Percentiles rank a stretch among this genome's conserved stretches.
These are phyloP conservation scores for Lycaena phlaeas DNA, from an alignment of 2,888 invertebrate species.

Conservation along the genomic window DNA sequence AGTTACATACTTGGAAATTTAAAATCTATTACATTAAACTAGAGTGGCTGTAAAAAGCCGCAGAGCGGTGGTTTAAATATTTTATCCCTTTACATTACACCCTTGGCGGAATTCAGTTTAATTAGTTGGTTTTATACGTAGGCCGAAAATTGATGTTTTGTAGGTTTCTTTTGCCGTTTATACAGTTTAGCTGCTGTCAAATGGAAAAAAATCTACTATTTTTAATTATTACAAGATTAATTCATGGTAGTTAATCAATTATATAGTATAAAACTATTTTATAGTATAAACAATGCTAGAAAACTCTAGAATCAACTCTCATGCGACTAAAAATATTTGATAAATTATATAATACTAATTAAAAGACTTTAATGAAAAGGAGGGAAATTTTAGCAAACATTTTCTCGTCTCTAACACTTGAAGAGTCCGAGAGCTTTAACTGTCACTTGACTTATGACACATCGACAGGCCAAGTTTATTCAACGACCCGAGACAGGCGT, in stretches of 20 bases:
- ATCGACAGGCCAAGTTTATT: constrained; percentile 70
- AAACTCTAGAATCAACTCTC: too few species aligned
- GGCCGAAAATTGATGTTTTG: background rate
- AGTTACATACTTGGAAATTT: constrained; percentile 4
- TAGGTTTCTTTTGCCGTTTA: too few species aligned
- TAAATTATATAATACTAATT: too few species aligned
- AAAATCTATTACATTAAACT: constrained; percentile 5
- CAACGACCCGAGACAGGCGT: constrained; percentile 42
- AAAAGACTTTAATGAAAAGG: constrained; percentile 9
- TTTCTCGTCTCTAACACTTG: constrained; percentile 15
- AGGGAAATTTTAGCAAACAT: constrained; percentile 13
- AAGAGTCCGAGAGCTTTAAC: constrained; percentile 31
- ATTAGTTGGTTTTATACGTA: background rate
- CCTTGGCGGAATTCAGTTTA: constrained; percentile 2
- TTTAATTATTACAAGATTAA: too few species aligned
- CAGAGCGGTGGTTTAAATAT: background rate
- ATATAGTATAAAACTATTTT: too few species aligned
- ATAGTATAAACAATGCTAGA: too few species aligned
- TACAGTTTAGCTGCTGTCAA: too few species aligned
- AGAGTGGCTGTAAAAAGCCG: background rate
- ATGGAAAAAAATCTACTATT: too few species aligned
- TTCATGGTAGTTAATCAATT: too few species aligned
- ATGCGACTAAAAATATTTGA: too few species aligned
- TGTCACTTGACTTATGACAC: constrained; percentile 70
- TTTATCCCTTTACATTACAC: constrained; percentile 1